phyloP scores from a whole-genome alignment of 2,113 vertebrate species.

The Poecile atricapillus region DNA sequence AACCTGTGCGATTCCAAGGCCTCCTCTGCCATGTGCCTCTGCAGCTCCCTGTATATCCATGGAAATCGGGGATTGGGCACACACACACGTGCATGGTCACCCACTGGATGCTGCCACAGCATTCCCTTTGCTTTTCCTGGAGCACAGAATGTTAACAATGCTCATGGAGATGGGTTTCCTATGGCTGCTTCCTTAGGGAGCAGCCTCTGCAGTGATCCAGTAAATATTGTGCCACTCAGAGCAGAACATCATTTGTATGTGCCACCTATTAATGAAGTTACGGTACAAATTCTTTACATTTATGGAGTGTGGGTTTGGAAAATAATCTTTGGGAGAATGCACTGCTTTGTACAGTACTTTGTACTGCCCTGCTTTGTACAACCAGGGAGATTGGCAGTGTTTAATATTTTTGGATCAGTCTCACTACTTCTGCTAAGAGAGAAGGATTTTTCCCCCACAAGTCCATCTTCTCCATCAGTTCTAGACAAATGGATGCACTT shows the following conservation, averaged over 20 bases:
- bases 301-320: not conserved
- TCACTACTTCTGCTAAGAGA: not conserved
- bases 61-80: not conserved
- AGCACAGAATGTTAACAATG: not conserved
- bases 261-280: not conserved
- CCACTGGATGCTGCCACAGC: not conserved
- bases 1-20: not conserved
- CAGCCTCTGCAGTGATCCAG: not conserved
- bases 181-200: not conserved
- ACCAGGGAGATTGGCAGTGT: not conserved
- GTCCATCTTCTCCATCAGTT: not conserved
- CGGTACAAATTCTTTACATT: not conserved
- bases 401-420: not conserved
- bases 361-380: not conserved
- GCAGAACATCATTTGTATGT: not conserved
- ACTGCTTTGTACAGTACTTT: not conserved
- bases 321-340: not conserved
- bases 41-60: not conserved
- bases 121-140: not conserved
- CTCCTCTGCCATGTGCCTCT: not conserved
- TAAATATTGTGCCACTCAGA: not conserved
- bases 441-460: not conserved
- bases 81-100: not conserved
- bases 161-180: not conserved
- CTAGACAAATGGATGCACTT: not conserved